These are phyloP conservation scores for Stenoptilia bipunctidactyla DNA, from an alignment of 2,888 invertebrate genomes.

Conservation along the genomic window DNA sequence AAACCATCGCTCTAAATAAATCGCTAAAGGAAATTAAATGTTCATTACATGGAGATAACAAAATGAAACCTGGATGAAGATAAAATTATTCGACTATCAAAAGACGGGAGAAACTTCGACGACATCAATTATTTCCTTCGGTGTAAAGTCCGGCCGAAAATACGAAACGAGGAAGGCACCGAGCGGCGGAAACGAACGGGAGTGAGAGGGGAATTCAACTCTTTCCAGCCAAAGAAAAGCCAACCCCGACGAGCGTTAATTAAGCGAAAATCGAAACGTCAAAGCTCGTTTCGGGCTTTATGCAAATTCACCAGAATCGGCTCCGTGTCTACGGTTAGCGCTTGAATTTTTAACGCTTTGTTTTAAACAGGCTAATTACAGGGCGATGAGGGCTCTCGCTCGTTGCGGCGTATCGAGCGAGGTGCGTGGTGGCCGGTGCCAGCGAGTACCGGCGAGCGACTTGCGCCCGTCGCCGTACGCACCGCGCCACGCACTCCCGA, in stretches of 20 bases:
- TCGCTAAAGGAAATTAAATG: constrained; percentile 24
- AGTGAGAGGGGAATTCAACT: constrained; percentile 46
- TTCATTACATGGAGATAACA: constrained; percentile 37
- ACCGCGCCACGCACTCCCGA: constrained; percentile 8
- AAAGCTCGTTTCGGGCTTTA: constrained; percentile 56
- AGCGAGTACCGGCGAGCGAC: constrained; percentile 32
- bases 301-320: constrained; percentile 63
- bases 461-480: too few relatives aligned
- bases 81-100: constrained; percentile 57
- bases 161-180: constrained; percentile 40
- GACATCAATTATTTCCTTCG: constrained; percentile 50
- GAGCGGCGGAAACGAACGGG: constrained; percentile 33
- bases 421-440: constrained; percentile 27
- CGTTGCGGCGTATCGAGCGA: constrained; percentile 18
- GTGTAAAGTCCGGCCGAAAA: constrained; percentile 44
- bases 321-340: constrained; percentile 41
- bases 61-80: constrained; percentile 42
- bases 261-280: constrained; percentile 68
- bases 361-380: constrained; percentile 55
- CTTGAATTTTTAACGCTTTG: constrained; percentile 53
- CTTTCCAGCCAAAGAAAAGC: constrained; percentile 36
- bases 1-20: constrained; percentile 7
- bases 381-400: constrained; percentile 30
- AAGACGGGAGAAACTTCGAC: constrained; percentile 45
- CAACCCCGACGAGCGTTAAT: constrained; percentile 53